phyloP scores from a whole-genome alignment of 2,797 vertebrate species.

The Hyperoplus lanceolatus region DNA sequence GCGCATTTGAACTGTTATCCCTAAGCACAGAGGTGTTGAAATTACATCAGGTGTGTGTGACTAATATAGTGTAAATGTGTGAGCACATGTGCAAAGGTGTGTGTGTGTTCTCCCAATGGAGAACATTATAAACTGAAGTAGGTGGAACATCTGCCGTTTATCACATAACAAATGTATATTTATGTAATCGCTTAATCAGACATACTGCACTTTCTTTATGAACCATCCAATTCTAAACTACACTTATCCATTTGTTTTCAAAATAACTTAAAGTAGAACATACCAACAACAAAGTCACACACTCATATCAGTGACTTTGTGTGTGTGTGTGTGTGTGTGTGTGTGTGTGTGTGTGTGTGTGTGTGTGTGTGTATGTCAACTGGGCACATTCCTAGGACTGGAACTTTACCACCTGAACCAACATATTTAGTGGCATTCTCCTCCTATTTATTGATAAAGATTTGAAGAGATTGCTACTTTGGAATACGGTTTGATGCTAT shows the following conservation, averaged over 20 bases:
- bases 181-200: constrained; percentile 33
- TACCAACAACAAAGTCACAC: constrained; percentile 17
- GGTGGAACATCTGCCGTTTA: constrained; percentile 50
- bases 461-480: constrained; percentile 66
- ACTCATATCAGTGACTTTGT: constrained; percentile 23
- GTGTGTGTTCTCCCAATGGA: constrained; percentile 47
- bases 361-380: constrained; percentile 31
- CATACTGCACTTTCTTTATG: background rate
- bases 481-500: constrained; percentile 64
- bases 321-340: too few species aligned
- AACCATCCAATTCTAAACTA: constrained; percentile 12
- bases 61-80: background rate
- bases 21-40: background rate
- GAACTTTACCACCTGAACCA: constrained; percentile 4
- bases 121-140: constrained; percentile 29
- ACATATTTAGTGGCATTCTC: constrained; percentile 4
- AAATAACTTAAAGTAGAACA: constrained; percentile 10
- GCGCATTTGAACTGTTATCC: background rate
- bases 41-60: background rate
- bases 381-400: constrained; percentile 16
- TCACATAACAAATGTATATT: constrained; percentile 14
- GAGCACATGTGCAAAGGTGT: constrained; percentile 3
- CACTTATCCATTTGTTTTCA: constrained; percentile 31
- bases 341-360: too few species aligned
- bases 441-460: constrained; percentile 51